phyloP scores from a whole-genome alignment of 2,113 vertebrate species.

The Chaetodon trifascialis region DNA sequence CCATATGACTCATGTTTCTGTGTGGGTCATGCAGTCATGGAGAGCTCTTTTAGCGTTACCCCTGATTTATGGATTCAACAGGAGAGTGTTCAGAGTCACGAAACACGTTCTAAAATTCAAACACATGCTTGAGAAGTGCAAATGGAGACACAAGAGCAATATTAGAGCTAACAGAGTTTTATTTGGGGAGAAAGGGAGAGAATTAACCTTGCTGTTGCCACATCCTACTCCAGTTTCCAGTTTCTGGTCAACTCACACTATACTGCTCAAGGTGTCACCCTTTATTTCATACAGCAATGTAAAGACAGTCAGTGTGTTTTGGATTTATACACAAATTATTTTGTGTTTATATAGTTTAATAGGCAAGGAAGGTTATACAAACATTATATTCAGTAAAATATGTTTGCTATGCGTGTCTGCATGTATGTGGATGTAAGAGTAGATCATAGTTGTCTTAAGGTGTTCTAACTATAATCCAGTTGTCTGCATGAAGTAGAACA shows the following conservation, averaged over 20 bases:
- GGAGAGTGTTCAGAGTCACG: neutral
- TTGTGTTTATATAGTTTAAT: neutral
- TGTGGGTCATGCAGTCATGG: constrained; percentile 37
- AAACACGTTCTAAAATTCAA: constrained; percentile 2
- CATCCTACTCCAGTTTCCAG: neutral
- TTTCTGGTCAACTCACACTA: neutral
- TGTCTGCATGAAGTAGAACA: constrained; percentile 27
- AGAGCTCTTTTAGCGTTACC: constrained; percentile 24
- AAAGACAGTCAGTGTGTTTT: constrained; percentile 1
- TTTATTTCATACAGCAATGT: neutral
- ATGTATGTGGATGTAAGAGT: neutral
- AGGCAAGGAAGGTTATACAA: neutral
- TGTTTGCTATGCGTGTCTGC: neutral
- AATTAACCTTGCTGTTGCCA: neutral
- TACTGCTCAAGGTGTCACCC: neutral
- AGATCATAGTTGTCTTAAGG: constrained; percentile 25
- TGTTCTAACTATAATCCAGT: constrained; percentile 23
- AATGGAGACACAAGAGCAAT: neutral
- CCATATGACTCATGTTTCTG: constrained; percentile 38
- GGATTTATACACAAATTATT: neutral
- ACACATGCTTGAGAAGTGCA: neutral
- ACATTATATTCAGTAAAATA: neutral
- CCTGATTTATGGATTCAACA: constrained; percentile 14
- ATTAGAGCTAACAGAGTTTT: neutral
- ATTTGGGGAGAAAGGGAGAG: too few relatives aligned